Conservation (phyloP, 2,113 vertebrate species). For the Haplochromis burtoni region DNA sequence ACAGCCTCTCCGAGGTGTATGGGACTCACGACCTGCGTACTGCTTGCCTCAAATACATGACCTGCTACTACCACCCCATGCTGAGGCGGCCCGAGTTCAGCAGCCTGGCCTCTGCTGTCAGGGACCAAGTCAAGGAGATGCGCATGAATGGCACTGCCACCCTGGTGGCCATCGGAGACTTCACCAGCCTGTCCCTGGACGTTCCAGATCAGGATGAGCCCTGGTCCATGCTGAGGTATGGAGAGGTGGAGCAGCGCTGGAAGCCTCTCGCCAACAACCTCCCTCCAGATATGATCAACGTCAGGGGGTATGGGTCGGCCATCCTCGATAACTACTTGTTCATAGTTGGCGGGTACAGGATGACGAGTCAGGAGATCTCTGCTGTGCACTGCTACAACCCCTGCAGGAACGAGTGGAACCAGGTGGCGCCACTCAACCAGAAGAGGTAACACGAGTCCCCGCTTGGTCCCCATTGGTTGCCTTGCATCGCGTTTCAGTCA, state of each 20-base stretch:
- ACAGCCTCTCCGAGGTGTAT: slow-evolving; percentile 83
- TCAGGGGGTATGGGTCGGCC: slow-evolving; percentile 83
- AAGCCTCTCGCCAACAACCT: slow-evolving; percentile 79
- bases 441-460: slow-evolving; percentile 75
- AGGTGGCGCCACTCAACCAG: slow-evolving; percentile 89
- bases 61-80: slow-evolving; percentile 82
- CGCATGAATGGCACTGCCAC: slow-evolving; percentile 81
- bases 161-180: slow-evolving; percentile 82
- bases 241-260: slow-evolving; percentile 82
- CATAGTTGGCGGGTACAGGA: slow-evolving; percentile 85
- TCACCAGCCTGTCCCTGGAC: slow-evolving; percentile 69
- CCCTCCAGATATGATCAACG: slow-evolving; percentile 82
- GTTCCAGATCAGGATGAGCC: slow-evolving; percentile 71
- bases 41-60: slow-evolving; percentile 85
- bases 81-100: slow-evolving; percentile 76
- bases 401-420: slow-evolving; percentile 85
- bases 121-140: slow-evolving; percentile 76
- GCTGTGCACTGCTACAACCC: slow-evolving; percentile 93
- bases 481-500: neutral
- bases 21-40: slow-evolving; percentile 82
- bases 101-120: slow-evolving; percentile 60
- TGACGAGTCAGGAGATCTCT: slow-evolving; percentile 88
- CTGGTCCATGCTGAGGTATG: slow-evolving; percentile 85
- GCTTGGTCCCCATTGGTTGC: neutral
- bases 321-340: slow-evolving; percentile 92